A percentile compares a stretch with the other conserved stretches of the same genome.
Conservation (phyloP, 1,140 invertebrate species). For the Sminthurides bifidus region DNA sequence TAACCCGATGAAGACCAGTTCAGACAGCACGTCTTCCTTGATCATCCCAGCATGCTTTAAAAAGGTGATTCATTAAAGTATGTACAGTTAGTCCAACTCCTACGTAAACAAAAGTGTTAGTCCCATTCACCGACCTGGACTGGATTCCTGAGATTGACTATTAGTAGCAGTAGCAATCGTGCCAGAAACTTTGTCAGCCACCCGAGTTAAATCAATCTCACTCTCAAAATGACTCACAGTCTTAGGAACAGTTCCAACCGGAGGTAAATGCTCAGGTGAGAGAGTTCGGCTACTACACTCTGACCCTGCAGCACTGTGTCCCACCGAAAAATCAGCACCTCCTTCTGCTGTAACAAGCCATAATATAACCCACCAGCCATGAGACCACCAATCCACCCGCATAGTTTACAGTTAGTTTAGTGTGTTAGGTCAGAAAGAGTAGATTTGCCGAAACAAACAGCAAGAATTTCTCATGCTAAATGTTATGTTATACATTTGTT, state of each 20-base stretch:
- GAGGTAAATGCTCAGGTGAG: conserved; percentile 29
- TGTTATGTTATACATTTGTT: too few relatives aligned
- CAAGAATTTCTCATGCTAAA: too few relatives aligned
- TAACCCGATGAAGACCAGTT: too few relatives aligned
- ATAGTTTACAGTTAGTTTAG: not conserved
- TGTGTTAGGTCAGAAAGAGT: not conserved
- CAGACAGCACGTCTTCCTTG: too few relatives aligned
- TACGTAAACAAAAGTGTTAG: too few relatives aligned
- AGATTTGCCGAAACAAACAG: too few relatives aligned
- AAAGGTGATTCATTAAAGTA: too few relatives aligned
- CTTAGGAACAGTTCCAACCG: conserved; percentile 29
- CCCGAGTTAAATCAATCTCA: conserved; percentile 28
- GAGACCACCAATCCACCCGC: not conserved
- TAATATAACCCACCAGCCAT: not conserved
- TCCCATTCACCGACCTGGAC: conserved; percentile 29
- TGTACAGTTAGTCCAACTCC: not conserved
- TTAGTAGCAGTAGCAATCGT: not conserved
- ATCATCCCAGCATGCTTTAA: too few relatives aligned
- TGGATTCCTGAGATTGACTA: not conserved
- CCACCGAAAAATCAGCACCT: not conserved
- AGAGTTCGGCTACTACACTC: conserved; percentile 20
- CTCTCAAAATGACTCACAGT: conserved; percentile 31
- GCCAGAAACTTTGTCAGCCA: not conserved
- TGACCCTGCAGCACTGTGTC: conserved; percentile 4
- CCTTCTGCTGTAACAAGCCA: conserved; percentile 8